Evolutionary conservation across 2,888 invertebrate species (phyloP).

Genomic region (Cantharis lateralis): DNA sequence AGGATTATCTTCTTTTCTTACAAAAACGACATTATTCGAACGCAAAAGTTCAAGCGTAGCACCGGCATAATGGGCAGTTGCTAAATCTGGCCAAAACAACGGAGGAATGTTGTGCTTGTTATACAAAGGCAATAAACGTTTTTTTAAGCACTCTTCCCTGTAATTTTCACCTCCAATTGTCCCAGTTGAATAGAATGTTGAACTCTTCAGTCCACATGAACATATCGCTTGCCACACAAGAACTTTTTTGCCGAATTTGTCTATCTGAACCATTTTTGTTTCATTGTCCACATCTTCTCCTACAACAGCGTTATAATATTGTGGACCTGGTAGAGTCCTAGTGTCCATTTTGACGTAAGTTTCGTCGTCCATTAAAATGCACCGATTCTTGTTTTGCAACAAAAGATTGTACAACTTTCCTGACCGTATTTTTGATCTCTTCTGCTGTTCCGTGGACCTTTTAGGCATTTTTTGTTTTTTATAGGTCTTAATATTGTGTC

Average conservation of each 20-base stretch:
- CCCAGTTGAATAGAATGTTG: neutral
- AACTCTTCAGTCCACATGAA: neutral
- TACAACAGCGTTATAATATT: too few relatives aligned
- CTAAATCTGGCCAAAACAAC: constrained; percentile 1
- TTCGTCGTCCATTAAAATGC: too few relatives aligned
- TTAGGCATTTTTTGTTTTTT: too few relatives aligned
- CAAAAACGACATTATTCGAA: neutral
- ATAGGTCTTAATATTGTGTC: too few relatives aligned
- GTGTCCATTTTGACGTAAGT: too few relatives aligned
- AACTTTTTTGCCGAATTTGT: neutral
- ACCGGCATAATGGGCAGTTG: neutral
- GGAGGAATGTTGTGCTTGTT: neutral
- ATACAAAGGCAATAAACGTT: neutral
- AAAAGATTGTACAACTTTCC: too few relatives aligned
- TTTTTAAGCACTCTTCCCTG: neutral
- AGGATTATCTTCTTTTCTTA: neutral
- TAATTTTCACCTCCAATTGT: constrained; percentile 1
- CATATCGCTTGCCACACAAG: constrained; percentile 5
- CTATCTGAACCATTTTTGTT: too few relatives aligned
- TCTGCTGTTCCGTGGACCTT: too few relatives aligned
- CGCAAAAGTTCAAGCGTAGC: neutral
- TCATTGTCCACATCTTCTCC: too few relatives aligned
- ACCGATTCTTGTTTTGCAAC: too few relatives aligned
- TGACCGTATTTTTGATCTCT: too few relatives aligned
- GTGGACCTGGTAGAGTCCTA: too few relatives aligned